Evolutionary conservation across 2,113 vertebrate genomes (phyloP).

Genomic region (Cyprichromis sp.): DNA sequence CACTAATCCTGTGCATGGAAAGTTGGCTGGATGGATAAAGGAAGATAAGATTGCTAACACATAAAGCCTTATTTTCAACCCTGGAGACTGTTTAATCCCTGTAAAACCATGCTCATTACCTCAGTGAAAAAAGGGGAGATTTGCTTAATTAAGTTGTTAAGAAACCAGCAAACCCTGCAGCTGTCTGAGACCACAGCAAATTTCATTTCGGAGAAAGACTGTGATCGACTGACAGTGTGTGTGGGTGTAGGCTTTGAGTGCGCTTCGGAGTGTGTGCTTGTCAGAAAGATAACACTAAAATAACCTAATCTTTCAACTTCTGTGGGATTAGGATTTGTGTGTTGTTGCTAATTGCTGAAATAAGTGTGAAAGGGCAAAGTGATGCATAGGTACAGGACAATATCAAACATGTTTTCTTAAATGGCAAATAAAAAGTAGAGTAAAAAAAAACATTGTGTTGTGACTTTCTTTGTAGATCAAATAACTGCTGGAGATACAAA

Average conservation of each 20-base stretch:
- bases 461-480: background rate
- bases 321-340: background rate
- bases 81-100: constrained; percentile 53
- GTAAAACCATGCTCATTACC: constrained; percentile 58
- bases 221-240: constrained; percentile 2
- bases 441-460: background rate
- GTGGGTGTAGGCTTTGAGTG: background rate
- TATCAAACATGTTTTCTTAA: background rate
- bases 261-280: background rate
- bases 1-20: constrained; percentile 14
- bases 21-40: constrained; percentile 21
- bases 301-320: background rate
- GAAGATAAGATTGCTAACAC: constrained; percentile 30
- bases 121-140: constrained; percentile 45
- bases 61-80: constrained; percentile 33
- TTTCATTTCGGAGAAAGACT: background rate
- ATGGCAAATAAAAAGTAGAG: background rate
- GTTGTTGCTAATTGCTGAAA: background rate
- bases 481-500: background rate
- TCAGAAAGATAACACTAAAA: background rate
- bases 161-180: constrained; percentile 52
- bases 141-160: constrained; percentile 67
- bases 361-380: background rate
- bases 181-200: constrained; percentile 42
- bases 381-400: background rate